These are phyloP conservation scores for Sebastes matsubarae DNA, from an alignment of 2,797 vertebrate genomes.

Conservation along the genomic window DNA sequence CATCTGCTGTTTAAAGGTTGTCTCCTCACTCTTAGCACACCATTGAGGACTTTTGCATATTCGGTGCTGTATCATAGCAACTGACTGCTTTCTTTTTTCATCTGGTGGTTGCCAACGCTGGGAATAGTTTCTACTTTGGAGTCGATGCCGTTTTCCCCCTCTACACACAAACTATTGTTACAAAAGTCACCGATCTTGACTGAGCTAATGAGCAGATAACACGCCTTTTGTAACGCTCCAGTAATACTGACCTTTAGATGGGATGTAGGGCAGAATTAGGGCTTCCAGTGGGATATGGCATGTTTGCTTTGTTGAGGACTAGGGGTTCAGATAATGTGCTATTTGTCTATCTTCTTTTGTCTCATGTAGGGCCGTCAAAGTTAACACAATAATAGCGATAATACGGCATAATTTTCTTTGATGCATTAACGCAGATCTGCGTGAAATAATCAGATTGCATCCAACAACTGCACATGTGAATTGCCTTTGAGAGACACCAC, in stretches of 20 bases:
- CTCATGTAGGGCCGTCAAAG: neutral
- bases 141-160: neutral
- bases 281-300: neutral
- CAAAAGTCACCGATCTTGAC: neutral
- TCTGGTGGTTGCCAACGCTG: neutral
- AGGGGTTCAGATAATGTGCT: neutral
- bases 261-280: neutral
- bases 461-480: neutral
- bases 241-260: neutral
- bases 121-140: neutral
- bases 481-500: too few species aligned
- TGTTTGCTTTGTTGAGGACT: neutral
- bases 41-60: constrained; percentile 33
- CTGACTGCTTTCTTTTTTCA: constrained; percentile 18
- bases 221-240: neutral
- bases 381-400: too few species aligned
- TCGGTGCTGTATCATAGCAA: constrained; percentile 56
- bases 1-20: constrained; percentile 25
- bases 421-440: neutral
- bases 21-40: constrained; percentile 6
- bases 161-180: neutral
- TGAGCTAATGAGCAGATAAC: constrained; percentile 15
- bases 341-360: neutral
- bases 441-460: neutral
- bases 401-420: fast-evolving